Conservation (phyloP, 2,797 vertebrate genomes). For the Psittacula echo region DNA sequence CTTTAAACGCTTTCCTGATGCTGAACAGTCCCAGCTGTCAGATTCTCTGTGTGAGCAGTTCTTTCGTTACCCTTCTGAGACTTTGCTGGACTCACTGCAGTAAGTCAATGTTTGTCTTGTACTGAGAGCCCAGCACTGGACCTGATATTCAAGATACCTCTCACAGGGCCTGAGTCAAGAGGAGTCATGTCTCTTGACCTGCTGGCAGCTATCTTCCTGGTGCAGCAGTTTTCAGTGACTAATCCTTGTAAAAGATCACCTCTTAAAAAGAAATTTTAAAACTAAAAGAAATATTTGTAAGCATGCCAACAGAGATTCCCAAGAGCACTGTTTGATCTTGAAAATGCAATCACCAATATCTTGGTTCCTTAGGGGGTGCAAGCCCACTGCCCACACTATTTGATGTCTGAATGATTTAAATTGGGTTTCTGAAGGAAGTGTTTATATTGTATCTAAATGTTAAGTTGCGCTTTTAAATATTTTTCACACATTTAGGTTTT, state of each 20-base stretch:
- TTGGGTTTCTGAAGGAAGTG: neutral
- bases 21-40: neutral
- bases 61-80: neutral
- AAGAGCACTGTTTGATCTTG: neutral
- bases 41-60: neutral
- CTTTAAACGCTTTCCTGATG: neutral
- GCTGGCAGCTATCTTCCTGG: neutral
- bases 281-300: neutral
- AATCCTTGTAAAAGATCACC: neutral
- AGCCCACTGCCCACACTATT: neutral
- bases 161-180: neutral
- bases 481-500: neutral
- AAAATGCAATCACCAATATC: neutral
- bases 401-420: neutral
- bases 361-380: neutral
- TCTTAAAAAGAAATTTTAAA: neutral
- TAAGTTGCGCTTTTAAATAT: neutral
- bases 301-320: neutral
- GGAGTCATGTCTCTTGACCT: neutral
- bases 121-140: neutral
- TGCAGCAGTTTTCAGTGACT: neutral
- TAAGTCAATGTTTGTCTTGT: neutral
- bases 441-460: neutral
- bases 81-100: neutral
- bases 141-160: rapidly evolving